Percentiles rank a stretch among this genome's conserved stretches.
Conservation (phyloP, 2,888 invertebrate genomes). For the Lasioglossum zephyrum region DNA sequence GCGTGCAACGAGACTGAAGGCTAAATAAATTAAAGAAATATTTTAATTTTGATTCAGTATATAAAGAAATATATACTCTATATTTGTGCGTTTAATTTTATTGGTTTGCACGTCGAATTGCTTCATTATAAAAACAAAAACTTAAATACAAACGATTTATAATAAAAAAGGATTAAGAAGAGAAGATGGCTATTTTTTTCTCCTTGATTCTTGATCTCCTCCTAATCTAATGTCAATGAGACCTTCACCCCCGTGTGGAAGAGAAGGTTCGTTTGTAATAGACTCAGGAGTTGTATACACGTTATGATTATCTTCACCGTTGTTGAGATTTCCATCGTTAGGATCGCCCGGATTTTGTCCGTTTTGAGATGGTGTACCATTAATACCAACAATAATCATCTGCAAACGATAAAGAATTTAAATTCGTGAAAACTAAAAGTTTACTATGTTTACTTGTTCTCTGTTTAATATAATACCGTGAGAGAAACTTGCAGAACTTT, state of each 20-base stretch:
- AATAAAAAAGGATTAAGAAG: not conserved
- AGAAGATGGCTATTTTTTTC: not conserved
- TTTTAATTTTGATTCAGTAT: not conserved
- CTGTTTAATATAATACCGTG: not conserved
- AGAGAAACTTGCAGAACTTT: not conserved
- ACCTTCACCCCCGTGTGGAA: conserved; percentile 30
- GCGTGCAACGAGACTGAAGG: not conserved
- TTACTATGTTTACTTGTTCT: not conserved
- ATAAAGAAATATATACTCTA: not conserved
- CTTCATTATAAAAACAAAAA: conserved; percentile 3
- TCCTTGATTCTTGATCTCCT: not conserved
- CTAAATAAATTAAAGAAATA: not conserved
- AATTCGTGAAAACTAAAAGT: not conserved
- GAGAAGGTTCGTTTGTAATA: not conserved
- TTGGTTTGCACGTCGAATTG: not conserved
- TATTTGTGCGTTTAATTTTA: not conserved
- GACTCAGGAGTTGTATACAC: not conserved
- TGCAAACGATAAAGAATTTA: conserved; percentile 9
- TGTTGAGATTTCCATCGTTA: conserved; percentile 7
- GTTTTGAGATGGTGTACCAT: not conserved
- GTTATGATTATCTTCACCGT: not conserved
- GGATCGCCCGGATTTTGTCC: not conserved
- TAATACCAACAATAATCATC: conserved; percentile 18
- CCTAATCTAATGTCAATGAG: conserved; percentile 38
- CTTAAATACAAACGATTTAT: not conserved